Conservation (phyloP, 2,797 vertebrate genomes). For the Rhinophrynus dorsalis region DNA sequence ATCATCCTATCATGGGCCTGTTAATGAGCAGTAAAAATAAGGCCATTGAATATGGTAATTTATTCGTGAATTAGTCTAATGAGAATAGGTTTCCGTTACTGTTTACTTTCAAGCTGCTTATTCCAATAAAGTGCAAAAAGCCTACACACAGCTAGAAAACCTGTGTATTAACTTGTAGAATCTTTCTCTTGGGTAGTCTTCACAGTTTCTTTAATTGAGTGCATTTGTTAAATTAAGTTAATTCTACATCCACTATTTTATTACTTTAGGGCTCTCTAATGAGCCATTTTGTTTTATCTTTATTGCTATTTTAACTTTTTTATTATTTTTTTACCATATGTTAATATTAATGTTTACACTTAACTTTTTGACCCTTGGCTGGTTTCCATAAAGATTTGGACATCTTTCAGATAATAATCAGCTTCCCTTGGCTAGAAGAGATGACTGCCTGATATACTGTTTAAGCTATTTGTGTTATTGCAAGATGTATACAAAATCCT, state of each 20-base stretch:
- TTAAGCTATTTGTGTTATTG: not conserved
- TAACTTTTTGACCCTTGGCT: conserved; percentile 11
- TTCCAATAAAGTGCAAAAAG: conserved; percentile 60
- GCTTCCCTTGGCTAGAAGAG: not conserved
- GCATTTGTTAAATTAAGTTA: conserved; percentile 46
- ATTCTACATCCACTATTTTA: conserved; percentile 34
- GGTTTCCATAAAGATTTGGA: conserved; percentile 1
- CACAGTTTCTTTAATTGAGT: conserved; percentile 46
- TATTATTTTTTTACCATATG: conserved; percentile 2
- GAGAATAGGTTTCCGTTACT: conserved; percentile 86
- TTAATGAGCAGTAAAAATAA: conserved; percentile 93
- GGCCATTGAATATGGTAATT: conserved; percentile 97
- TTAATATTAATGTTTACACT: conserved; percentile 10
- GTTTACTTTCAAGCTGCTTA: conserved; percentile 75
- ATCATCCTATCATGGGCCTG: conserved; percentile 93
- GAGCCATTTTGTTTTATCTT: conserved; percentile 2
- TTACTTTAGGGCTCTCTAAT: conserved; percentile 16
- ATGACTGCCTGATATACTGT: not conserved
- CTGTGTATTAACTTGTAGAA: conserved; percentile 50
- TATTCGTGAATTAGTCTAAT: conserved; percentile 90
- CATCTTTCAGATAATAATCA: conserved; percentile 6
- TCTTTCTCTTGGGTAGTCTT: conserved; percentile 57
- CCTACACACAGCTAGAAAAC: conserved; percentile 54
- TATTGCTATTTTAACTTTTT: not conserved
- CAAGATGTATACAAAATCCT: not conserved